These are phyloP conservation scores for Incurvaria masculella DNA, from an alignment of 2,888 invertebrate genomes.

Conservation along the genomic window DNA sequence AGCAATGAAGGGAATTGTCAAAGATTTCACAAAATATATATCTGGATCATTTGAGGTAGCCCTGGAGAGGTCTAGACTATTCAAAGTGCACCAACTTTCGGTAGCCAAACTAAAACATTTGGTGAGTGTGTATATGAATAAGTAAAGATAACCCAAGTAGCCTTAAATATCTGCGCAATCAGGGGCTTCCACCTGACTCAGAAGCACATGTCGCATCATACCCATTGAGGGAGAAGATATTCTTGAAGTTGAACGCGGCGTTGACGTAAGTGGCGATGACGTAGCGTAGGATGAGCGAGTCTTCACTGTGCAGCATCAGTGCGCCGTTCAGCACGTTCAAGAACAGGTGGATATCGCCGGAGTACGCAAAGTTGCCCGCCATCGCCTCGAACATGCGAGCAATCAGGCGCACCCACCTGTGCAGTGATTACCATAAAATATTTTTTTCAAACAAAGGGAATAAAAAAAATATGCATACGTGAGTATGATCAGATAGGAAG, in stretches of 20 bases:
- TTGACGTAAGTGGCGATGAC: conserved; percentile 98
- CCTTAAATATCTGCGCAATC: too few relatives aligned
- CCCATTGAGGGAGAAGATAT: conserved; percentile 97
- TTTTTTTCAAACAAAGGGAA: background rate
- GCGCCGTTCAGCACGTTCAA: conserved; percentile 97
- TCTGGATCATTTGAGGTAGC: too few relatives aligned
- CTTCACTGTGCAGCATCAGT: conserved; percentile 94
- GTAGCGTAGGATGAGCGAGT: conserved; percentile 90
- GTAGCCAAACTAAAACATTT: too few relatives aligned
- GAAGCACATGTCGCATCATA: too few relatives aligned
- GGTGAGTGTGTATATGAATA: too few relatives aligned
- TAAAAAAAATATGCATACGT: too few relatives aligned
- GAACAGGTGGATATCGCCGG: conserved; percentile 95
- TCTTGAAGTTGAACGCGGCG: conserved; percentile 97
- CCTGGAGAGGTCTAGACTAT: too few relatives aligned
- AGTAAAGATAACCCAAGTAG: too few relatives aligned
- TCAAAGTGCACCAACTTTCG: too few relatives aligned
- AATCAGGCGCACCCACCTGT: conserved; percentile 89
- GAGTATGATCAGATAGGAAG: too few relatives aligned
- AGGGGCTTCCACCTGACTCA: too few relatives aligned
- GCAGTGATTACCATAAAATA: conserved; percentile 9
- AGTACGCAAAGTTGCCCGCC: conserved; percentile 96
- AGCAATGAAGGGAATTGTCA: background rate
- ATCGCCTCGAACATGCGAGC: conserved; percentile 97
- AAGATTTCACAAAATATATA: too few relatives aligned